A percentile compares a stretch with the other conserved stretches of the same genome.
Evolutionary conservation across 2,797 vertebrate species (phyloP).

Genomic region (Periparus ater): DNA sequence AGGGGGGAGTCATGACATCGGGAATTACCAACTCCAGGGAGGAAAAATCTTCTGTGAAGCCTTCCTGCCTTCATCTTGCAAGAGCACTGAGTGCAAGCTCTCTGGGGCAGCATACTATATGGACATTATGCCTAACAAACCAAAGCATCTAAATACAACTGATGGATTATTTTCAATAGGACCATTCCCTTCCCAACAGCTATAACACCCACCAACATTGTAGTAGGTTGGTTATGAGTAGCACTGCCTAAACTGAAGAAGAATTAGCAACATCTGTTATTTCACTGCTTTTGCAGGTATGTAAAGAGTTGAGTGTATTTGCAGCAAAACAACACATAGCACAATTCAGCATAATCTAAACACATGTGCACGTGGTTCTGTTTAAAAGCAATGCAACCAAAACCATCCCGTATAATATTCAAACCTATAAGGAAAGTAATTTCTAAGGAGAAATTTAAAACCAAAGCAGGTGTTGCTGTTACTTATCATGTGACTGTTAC

Average conservation of each 20-base stretch:
- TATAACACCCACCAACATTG: background rate
- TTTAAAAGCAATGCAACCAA: background rate
- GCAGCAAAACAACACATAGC: background rate
- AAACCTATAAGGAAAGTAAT: background rate
- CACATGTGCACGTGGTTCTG: background rate
- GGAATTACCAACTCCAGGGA: background rate
- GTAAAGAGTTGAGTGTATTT: background rate
- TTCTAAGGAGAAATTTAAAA: background rate
- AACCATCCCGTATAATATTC: background rate
- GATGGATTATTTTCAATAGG: background rate
- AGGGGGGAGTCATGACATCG: background rate
- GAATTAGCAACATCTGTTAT: background rate
- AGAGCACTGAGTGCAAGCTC: background rate
- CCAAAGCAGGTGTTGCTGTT: background rate
- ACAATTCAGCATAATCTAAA: background rate
- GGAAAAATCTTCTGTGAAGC: background rate
- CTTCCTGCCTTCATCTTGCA: background rate
- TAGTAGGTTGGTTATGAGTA: background rate
- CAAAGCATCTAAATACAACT: background rate
- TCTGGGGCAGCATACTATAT: background rate
- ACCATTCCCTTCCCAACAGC: background rate
- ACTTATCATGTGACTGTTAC: background rate
- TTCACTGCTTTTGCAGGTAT: background rate
- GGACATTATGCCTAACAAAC: background rate
- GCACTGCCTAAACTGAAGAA: background rate